These are phyloP conservation scores for Gila orcuttii DNA, from an alignment of 2,113 vertebrate genomes.

Conservation along the genomic window DNA sequence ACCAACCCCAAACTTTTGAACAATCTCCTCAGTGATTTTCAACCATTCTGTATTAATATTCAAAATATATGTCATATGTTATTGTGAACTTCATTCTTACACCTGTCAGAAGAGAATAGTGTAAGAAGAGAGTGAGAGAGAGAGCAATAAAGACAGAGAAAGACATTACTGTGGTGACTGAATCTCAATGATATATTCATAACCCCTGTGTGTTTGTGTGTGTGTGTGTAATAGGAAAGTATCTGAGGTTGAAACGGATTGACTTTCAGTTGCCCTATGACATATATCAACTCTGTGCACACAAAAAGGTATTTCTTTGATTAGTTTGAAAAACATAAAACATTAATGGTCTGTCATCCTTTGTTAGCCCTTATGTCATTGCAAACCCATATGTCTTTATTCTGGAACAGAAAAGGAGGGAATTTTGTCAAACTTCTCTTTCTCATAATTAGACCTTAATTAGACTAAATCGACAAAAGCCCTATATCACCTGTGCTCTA, in stretches of 20 bases:
- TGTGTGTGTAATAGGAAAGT: conserved; percentile 84
- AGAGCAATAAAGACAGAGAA: neutral
- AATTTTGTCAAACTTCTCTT: neutral
- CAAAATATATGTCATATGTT: neutral
- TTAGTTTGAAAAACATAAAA: neutral
- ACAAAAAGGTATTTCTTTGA: conserved; percentile 85
- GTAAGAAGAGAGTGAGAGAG: neutral
- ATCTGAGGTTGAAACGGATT: conserved; percentile 92
- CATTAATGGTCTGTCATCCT: neutral
- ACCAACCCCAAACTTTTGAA: neutral
- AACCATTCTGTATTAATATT: neutral
- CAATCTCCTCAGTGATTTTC: neutral
- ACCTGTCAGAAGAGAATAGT: neutral
- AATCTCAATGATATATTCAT: neutral
- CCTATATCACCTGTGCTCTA: neutral
- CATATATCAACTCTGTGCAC: conserved; percentile 95
- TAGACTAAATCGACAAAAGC: neutral
- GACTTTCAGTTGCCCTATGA: conserved; percentile 98
- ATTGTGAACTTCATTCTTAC: neutral
- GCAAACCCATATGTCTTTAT: neutral
- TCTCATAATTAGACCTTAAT: neutral
- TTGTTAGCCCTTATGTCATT: neutral
- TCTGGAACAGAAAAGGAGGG: neutral
- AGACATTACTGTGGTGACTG: neutral
- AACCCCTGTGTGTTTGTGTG: neutral